A percentile compares a stretch with the other conserved stretches of the same genome.
Evolutionary conservation across 2,113 vertebrate species (phyloP).

Genomic region (Syngnathus scovelli): DNA sequence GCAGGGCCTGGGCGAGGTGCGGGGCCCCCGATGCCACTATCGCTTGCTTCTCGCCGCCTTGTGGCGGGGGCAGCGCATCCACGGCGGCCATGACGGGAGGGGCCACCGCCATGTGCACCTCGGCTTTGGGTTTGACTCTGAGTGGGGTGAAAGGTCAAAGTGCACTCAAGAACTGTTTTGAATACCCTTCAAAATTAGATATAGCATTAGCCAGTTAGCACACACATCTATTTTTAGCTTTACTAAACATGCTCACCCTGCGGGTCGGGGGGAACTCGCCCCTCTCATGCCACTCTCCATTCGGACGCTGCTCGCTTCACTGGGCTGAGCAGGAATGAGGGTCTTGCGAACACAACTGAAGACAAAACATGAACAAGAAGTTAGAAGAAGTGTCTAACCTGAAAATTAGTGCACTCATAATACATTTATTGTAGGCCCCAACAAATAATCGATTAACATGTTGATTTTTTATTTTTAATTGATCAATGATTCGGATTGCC

Average conservation of each 20-base stretch:
- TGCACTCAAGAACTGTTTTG: neutral
- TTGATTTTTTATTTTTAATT: too few relatives aligned
- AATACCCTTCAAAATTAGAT: too few relatives aligned
- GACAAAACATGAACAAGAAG: constrained; percentile 8
- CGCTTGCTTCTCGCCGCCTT: constrained; percentile 79
- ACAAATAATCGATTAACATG: too few relatives aligned
- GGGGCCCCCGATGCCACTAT: constrained; percentile 76
- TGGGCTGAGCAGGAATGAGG: constrained; percentile 85
- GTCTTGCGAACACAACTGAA: constrained; percentile 90
- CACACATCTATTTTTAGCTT: neutral
- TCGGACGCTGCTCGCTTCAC: constrained; percentile 76
- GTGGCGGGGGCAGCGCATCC: constrained; percentile 79
- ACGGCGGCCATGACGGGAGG: constrained; percentile 83
- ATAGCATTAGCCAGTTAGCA: too few relatives aligned
- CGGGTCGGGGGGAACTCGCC: constrained; percentile 86
- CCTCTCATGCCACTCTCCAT: constrained; percentile 81
- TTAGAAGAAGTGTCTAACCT: neutral
- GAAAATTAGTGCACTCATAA: too few relatives aligned
- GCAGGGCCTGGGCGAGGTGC: constrained; percentile 85
- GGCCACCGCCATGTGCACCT: constrained; percentile 88
- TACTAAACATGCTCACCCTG: constrained; percentile 77
- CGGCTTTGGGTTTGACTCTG: constrained; percentile 89
- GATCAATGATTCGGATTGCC: too few relatives aligned
- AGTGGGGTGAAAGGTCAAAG: neutral
- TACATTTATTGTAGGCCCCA: too few relatives aligned